Base-by-base conservation (phyloP, 2,113 vertebrate species). In the Paratilapia polleni region DNA sequence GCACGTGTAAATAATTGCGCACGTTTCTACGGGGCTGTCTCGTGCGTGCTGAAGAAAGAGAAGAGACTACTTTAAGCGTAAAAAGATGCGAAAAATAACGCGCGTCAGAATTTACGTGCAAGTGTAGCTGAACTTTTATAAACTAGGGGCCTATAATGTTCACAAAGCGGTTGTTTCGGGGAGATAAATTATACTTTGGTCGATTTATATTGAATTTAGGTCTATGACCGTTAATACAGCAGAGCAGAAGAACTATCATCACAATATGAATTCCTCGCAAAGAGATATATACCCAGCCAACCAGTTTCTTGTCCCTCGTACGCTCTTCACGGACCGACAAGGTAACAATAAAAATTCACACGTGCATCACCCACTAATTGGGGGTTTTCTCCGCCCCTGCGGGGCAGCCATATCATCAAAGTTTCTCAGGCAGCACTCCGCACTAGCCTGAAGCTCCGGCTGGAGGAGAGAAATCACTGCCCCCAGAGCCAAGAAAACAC, bases 401-500 rank as follows among this genome's bases (percentile, higher is more conserved):
- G 80, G 84, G 52, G 83, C 90, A 82, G 91, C 92, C 89, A 75
- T 88, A 90, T 88, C 90, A 87, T 90, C 92, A 93, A 95, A 95
- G 92, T 95, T 95, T 92, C 47, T 84, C 85, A 28, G 49, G 36
- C 78, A 61, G 83, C 9, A 22, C 82, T 91, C 78, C 62, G 76
- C 80, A 28, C 78, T 43, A 47, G 79, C 88, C 91, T 63, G 73
- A 61, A 89, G 93, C 94, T 87, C 83, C 78, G 89, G 85, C 89
- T 88, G 85, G 64, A 86, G 84, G 91, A 94, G 86, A 91, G 87
- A 84, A 90, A 92, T 86, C 91, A 89, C 92, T 87, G 88, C 92
- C 88, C 93, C 92, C 87, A 86, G 90, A 92, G 93, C 90, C 90
- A 58, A 92, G 81, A 56, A 93, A 93, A 93, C 94, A 90, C 91